A percentile compares a stretch with the other conserved stretches of the same genome.
phyloP scores from a whole-genome alignment of 2,888 invertebrate genomes.

The Caenorhabditis panamensis region DNA sequence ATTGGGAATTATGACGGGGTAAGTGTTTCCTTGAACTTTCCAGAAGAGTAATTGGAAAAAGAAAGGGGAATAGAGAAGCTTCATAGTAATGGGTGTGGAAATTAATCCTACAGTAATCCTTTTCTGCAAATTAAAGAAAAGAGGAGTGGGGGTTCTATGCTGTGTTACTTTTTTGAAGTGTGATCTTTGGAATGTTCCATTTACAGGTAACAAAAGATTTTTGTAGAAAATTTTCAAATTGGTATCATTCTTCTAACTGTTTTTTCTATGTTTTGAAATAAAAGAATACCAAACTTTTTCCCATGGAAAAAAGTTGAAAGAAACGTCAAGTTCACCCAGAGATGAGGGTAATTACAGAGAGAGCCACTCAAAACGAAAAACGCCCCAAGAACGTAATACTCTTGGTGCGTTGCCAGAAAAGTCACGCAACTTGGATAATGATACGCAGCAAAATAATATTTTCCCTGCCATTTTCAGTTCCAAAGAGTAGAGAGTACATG shows the following conservation, averaged over 20 bases:
- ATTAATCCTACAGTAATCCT: conserved; percentile 6
- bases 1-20: conserved; percentile 3
- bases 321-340: conserved; percentile 16
- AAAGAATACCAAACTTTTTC: too few species aligned
- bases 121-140: not conserved
- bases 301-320: not conserved
- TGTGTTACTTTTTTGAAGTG: too few species aligned
- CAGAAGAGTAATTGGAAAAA: not conserved
- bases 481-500: conserved; percentile 30
- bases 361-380: conserved; percentile 1
- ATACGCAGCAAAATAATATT: conserved; percentile 7
- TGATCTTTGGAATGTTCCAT: too few species aligned
- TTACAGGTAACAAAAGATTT: too few species aligned
- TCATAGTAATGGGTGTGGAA: not conserved
- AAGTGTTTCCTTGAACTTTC: conserved; percentile 13
- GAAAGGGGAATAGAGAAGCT: not conserved
- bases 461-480: not conserved
- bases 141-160: not conserved
- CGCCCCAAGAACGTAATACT: conserved; percentile 12
- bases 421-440: not conserved
- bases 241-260: too few species aligned
- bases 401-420: not conserved
- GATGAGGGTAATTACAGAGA: conserved; percentile 17
- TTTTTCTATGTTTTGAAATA: too few species aligned
- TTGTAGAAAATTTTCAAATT: not conserved